Percentiles rank a stretch among this genome's conserved stretches.
These are phyloP conservation scores for Phortica okadai DNA, from an alignment of 2,888 invertebrate genomes.

Conservation along the genomic window DNA sequence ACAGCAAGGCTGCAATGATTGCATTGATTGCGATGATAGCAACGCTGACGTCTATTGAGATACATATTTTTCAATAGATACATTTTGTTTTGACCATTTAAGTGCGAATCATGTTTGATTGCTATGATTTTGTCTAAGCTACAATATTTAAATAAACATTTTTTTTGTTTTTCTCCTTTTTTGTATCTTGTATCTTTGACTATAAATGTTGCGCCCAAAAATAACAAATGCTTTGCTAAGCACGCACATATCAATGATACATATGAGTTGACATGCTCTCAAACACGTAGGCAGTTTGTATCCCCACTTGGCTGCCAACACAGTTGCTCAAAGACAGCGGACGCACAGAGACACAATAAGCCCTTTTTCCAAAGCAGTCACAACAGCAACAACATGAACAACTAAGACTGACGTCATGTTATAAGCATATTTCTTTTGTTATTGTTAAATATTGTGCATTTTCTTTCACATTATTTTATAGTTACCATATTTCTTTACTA, in stretches of 20 bases:
- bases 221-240: no score
- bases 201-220: no score
- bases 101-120: slow-evolving; percentile 6
- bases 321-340: no score
- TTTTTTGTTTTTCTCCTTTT: neutral
- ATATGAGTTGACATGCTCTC: neutral
- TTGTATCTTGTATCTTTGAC: no score
- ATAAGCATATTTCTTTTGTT: neutral
- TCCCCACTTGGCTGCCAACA: neutral
- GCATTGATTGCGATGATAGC: slow-evolving; percentile 44
- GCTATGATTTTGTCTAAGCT: slow-evolving; percentile 18
- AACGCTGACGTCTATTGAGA: neutral
- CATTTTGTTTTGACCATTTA: neutral
- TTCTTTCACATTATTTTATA: neutral
- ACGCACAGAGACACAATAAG: neutral
- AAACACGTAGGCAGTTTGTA: slow-evolving; percentile 6
- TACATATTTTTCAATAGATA: neutral
- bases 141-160: no score
- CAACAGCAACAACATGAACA: neutral
- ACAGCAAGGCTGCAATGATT: slow-evolving; percentile 49
- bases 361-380: neutral
- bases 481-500: neutral
- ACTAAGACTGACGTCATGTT: neutral
- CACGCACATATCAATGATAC: no score
- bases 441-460: neutral